Percentiles rank a stretch among this genome's conserved stretches.
Evolutionary conservation across 2,113 vertebrate genomes (phyloP).

Genomic region (Motacilla tschutschensis): DNA sequence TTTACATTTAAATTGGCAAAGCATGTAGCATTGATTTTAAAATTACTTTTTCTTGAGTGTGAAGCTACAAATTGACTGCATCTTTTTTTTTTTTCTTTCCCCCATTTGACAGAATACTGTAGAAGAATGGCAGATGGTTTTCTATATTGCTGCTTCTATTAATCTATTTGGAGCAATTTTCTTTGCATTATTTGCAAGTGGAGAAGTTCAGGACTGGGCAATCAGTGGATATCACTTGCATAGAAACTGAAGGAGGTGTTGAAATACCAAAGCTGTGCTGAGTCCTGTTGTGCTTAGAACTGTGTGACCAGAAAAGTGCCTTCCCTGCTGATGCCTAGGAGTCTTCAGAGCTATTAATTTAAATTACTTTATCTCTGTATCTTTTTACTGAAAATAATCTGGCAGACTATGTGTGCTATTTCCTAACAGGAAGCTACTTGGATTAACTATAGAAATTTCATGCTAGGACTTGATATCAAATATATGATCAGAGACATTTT

Average conservation of each 20-base stretch:
- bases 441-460: neutral
- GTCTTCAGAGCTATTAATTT: constrained; percentile 20
- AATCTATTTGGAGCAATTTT: constrained; percentile 88
- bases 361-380: constrained; percentile 24
- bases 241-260: constrained; percentile 59
- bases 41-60: neutral
- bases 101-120: constrained; percentile 84
- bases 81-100: neutral
- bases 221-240: constrained; percentile 69
- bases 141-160: constrained; percentile 91
- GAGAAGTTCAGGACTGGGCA: constrained; percentile 90
- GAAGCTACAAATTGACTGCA: neutral
- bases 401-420: neutral
- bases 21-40: neutral
- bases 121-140: constrained; percentile 89
- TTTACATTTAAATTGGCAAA: neutral
- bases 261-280: constrained; percentile 19
- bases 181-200: constrained; percentile 85
- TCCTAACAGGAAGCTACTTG: constrained; percentile 27
- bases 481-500: constrained; percentile 16
- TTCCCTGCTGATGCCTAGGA: constrained; percentile 51
- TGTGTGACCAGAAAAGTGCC: constrained; percentile 67
- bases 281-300: constrained; percentile 29
- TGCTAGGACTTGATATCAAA: constrained; percentile 32
- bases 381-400: constrained; percentile 43